Evolutionary conservation across 1,140 invertebrate species (phyloP), one percentile per base, ranked within the genome.

Genomic region (Ceratina australensis): DNA sequence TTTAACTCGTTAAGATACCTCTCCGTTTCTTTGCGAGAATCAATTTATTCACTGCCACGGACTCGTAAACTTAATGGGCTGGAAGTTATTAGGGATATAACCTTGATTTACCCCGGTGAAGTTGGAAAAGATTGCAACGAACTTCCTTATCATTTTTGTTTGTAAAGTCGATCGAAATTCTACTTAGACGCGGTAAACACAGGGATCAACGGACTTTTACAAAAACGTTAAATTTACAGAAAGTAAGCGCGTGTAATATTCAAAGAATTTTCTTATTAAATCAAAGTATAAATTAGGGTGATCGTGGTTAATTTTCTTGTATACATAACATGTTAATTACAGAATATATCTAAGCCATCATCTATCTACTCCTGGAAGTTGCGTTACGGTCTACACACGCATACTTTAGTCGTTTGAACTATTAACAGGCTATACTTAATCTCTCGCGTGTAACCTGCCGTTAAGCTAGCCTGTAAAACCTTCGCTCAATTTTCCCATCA

Each of bases 401-500:
- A n/a, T 24, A 24, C 63, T 67, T 65, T 18, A 16, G 33, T 66
- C 65, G 66, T 66, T 42, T 12, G 12, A 67, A 75, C 63, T 67
- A 67, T 75, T 67, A 67, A 66, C 66, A 77, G 18, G 26, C 64
- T 82, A 68, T 72, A 42, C 33, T 42, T 42, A 66, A 81, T 75
- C 73, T 47, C 67, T 15, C 49, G 64, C 20, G 60, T 71, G 49
- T 61, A 82, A 81, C 33, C 69, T 33, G 64, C 18, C 28, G 66
- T 63, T 60, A 66, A 82, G 59, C 60, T 26, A 54, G 1, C n/a
- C 63, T 22, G 24, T 61, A 68, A 77, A 61, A 81, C 47, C 60
- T 42, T 77, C 67, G 22, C 67, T 65, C 72, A 60, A 66, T 75
- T 75, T 67, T 75, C 72, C 64, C 64, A 75, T 75, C 72, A 47